Conservation (phyloP, 2,797 vertebrate species). For the Pyrocephalus nanus region DNA sequence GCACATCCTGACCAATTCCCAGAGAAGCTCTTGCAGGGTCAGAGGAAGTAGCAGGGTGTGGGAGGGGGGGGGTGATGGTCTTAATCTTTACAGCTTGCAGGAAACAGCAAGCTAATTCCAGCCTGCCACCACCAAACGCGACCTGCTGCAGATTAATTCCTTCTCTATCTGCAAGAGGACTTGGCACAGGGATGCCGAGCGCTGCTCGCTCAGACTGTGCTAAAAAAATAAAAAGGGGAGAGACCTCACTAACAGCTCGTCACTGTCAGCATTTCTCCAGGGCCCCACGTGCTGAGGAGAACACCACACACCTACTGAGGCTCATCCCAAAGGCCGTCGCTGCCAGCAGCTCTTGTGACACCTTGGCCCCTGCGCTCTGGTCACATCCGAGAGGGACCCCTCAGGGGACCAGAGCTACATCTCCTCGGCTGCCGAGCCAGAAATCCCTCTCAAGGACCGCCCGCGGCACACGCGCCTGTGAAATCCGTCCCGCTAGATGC, state of each 20-base stretch:
- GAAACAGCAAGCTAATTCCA: constrained; percentile 54
- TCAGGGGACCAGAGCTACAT: not conserved
- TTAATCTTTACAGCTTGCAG: constrained; percentile 50
- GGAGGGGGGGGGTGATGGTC: not conserved
- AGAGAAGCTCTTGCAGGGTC: constrained; percentile 43
- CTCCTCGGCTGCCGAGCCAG: not conserved
- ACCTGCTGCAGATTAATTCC: constrained; percentile 33
- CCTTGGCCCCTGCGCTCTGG: rapidly evolving
- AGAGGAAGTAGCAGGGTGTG: constrained; percentile 42
- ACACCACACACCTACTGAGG: not conserved
- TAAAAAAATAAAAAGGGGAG: not conserved
- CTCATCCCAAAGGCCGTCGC: not conserved
- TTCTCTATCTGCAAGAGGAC: not conserved
- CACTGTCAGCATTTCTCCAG: not conserved
- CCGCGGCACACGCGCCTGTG: not conserved
- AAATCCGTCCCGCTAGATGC: not conserved
- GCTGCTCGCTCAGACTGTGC: rapidly evolving
- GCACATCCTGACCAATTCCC: constrained; percentile 46
- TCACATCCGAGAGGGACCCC: not conserved
- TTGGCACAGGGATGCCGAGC: not conserved
- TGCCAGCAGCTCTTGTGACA: not conserved
- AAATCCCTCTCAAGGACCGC: not conserved
- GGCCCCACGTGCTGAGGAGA: not conserved
- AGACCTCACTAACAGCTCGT: not conserved
- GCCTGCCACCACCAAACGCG: not conserved